Conservation (phyloP, 2,113 vertebrate genomes). For the Lepus timidus region DNA sequence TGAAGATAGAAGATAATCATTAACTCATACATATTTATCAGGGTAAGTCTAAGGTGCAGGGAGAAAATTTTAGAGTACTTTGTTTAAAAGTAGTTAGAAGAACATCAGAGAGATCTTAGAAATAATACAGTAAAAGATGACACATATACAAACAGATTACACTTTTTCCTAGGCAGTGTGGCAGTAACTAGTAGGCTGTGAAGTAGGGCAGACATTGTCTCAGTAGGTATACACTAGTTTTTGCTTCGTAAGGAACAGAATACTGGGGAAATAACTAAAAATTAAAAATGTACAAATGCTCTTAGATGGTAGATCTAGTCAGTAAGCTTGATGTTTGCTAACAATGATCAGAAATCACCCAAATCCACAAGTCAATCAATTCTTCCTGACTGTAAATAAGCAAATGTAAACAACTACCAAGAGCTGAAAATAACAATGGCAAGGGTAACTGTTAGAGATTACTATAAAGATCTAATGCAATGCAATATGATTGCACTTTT, state of each 20-base stretch:
- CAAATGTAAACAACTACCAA: constrained; percentile 23
- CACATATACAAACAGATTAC: neutral
- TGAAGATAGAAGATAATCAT: constrained; percentile 41
- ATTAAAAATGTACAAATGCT: constrained; percentile 20
- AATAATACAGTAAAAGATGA: constrained; percentile 29
- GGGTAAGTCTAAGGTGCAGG: neutral
- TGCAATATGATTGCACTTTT: neutral
- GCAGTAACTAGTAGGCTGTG: neutral
- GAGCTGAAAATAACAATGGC: constrained; percentile 45
- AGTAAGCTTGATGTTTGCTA: constrained; percentile 9
- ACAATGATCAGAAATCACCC: neutral
- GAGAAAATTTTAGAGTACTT: constrained; percentile 57
- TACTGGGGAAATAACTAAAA: constrained; percentile 1
- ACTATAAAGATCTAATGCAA: neutral
- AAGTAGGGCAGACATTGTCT: neutral
- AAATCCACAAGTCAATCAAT: neutral
- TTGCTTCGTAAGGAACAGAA: constrained; percentile 1
- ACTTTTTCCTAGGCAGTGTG: neutral
- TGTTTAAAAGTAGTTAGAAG: constrained; percentile 38
- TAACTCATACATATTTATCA: constrained; percentile 46
- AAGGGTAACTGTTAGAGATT: neutral
- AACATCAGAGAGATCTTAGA: constrained; percentile 4
- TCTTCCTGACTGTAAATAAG: constrained; percentile 43
- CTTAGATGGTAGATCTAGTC: neutral
- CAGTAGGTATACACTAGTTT: neutral